Percentiles rank a stretch among this genome's conserved stretches.
Evolutionary conservation across 2,888 invertebrate genomes (phyloP).

Genomic region (Eilema caniola): DNA sequence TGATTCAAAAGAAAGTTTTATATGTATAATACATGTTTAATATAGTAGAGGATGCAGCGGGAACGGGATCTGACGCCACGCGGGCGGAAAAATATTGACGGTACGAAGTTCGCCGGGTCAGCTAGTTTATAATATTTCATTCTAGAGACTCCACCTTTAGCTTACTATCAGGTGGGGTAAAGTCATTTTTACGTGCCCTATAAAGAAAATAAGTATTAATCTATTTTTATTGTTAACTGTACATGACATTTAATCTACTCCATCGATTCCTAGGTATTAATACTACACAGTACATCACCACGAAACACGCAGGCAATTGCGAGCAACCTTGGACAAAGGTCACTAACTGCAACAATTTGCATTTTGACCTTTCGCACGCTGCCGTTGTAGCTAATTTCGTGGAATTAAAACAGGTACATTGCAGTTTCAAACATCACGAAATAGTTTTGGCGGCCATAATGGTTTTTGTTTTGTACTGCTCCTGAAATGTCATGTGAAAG

Average conservation of each 20-base stretch:
- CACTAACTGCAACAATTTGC: slow-evolving; percentile 16
- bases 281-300: neutral
- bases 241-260: neutral
- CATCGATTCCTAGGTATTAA: neutral
- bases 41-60: too few species aligned
- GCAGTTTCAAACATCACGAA: slow-evolving; percentile 11
- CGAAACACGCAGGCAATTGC: neutral
- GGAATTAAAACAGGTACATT: slow-evolving; percentile 14
- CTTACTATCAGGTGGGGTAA: too few species aligned
- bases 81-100: too few species aligned
- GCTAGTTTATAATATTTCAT: too few species aligned
- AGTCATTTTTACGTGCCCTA: too few species aligned
- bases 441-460: neutral
- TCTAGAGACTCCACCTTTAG: too few species aligned
- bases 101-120: too few species aligned
- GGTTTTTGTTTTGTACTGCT: neutral
- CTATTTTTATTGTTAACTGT: neutral
- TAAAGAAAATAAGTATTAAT: too few species aligned
- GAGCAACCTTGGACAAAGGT: slow-evolving; percentile 18
- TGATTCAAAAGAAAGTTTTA: too few species aligned
- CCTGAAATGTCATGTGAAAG: neutral
- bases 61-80: too few species aligned
- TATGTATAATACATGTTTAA: too few species aligned
- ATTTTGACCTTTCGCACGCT: slow-evolving; percentile 17
- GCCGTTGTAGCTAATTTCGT: slow-evolving; percentile 3